phyloP scores from a whole-genome alignment of 2,797 vertebrate species.

The Xyrichtys novacula region DNA sequence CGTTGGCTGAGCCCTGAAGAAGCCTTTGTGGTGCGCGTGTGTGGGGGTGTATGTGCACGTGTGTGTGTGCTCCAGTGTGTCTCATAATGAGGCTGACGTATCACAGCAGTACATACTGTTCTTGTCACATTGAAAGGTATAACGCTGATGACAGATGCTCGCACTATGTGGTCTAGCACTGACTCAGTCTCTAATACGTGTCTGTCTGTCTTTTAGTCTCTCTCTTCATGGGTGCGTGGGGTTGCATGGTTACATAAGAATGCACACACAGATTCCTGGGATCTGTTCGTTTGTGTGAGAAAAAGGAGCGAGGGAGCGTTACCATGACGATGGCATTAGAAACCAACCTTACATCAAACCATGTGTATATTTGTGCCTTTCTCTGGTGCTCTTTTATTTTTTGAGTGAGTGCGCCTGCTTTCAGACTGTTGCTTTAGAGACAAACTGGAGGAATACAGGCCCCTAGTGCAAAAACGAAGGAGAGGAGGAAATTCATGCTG shows the following conservation, averaged over 20 bases:
- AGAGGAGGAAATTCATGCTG: slow-evolving; percentile 3
- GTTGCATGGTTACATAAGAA: slow-evolving; percentile 79
- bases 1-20: slow-evolving; percentile 38
- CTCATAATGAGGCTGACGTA: slow-evolving; percentile 69
- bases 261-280: slow-evolving; percentile 73
- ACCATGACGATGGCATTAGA: slow-evolving; percentile 86
- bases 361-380: slow-evolving; percentile 54
- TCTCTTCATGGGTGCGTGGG: slow-evolving; percentile 63
- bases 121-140: slow-evolving; percentile 74
- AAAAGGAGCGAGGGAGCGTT: slow-evolving; percentile 80
- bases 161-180: slow-evolving; percentile 71
- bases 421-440: slow-evolving; percentile 36
- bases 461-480: slow-evolving; percentile 27
- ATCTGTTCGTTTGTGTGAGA: slow-evolving; percentile 73
- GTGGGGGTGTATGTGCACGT: slow-evolving; percentile 3
- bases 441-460: slow-evolving; percentile 31
- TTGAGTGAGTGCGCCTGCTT: slow-evolving; percentile 19
- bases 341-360: slow-evolving; percentile 77
- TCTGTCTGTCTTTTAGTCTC: slow-evolving; percentile 55
- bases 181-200: slow-evolving; percentile 64
- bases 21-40: slow-evolving; percentile 35
- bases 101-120: slow-evolving; percentile 70
- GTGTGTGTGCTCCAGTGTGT: slow-evolving; percentile 30
- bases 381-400: slow-evolving; percentile 21
- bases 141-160: slow-evolving; percentile 71